Percentiles rank a stretch among this genome's conserved stretches.
Evolutionary conservation across 2,113 vertebrate species (phyloP).

Genomic region (Cavia porcellus): DNA sequence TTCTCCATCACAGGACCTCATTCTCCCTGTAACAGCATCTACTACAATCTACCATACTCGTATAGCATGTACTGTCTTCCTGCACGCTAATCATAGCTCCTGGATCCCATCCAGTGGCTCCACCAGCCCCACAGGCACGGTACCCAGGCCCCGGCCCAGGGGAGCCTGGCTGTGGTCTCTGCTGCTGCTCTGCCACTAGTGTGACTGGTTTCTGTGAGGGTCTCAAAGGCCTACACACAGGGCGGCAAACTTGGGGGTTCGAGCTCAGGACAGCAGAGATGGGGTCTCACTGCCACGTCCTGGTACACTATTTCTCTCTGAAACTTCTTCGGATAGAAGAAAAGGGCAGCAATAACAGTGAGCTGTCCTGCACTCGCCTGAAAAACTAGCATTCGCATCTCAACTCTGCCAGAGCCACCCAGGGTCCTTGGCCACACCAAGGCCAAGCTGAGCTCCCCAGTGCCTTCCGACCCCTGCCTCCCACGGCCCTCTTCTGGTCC

Average conservation of each 20-base stretch:
- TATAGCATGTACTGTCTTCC: neutral
- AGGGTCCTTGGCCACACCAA: neutral
- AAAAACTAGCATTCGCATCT: conserved; percentile 31
- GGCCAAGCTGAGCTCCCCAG: neutral
- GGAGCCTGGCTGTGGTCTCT: too few species aligned
- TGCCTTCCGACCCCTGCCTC: neutral
- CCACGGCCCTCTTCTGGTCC: neutral
- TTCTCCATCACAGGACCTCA: neutral
- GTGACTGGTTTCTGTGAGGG: too few species aligned
- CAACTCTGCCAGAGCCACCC: neutral
- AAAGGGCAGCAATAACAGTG: conserved; percentile 22
- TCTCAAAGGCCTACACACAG: neutral
- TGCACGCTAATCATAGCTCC: neutral
- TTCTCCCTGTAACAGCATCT: conserved; percentile 35
- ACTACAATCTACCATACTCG: conserved; percentile 9
- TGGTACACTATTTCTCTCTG: conserved; percentile 40
- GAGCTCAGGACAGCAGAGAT: neutral
- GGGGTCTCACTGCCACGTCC: neutral
- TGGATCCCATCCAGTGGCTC: neutral
- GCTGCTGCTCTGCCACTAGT: too few species aligned
- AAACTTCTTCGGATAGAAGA: conserved; percentile 19
- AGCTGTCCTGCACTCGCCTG: neutral
- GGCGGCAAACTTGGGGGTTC: too few species aligned
- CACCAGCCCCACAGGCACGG: too few species aligned
- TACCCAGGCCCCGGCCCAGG: too few species aligned